A percentile compares a stretch with the other conserved stretches of the same genome.
Evolutionary conservation across 2,113 vertebrate genomes (phyloP).

Genomic region (Lepidothrix coronata): DNA sequence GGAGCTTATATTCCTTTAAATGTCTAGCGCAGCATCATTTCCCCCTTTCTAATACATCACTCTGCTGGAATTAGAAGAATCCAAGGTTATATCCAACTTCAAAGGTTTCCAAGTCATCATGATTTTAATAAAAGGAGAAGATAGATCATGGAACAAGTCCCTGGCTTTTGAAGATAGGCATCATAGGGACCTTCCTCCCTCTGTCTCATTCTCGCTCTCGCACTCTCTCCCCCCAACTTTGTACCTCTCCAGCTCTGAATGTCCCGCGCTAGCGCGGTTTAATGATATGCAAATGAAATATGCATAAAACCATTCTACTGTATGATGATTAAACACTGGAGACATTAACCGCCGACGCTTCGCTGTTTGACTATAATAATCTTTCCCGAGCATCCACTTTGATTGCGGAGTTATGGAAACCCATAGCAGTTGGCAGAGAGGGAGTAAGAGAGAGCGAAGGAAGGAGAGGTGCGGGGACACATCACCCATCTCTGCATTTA

Average conservation of each 20-base stretch:
- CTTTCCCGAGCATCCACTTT: conserved; percentile 79
- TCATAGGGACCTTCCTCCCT: conserved; percentile 63
- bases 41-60: conserved; percentile 69
- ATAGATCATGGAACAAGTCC: conserved; percentile 72
- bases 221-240: conserved; percentile 75
- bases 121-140: conserved; percentile 76
- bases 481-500: conserved; percentile 77
- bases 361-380: conserved; percentile 76
- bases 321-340: conserved; percentile 98
- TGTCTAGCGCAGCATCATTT: conserved; percentile 72
- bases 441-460: conserved; percentile 37
- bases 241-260: conserved; percentile 83
- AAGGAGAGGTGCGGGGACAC: conserved; percentile 63
- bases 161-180: conserved; percentile 74
- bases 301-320: conserved; percentile 99
- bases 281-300: conserved; percentile 99
- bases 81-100: conserved; percentile 80
- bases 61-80: conserved; percentile 77
- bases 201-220: conserved; percentile 29
- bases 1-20: conserved; percentile 79
- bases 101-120: conserved; percentile 76
- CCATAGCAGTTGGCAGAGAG: conserved; percentile 76
- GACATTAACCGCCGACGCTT: conserved; percentile 91
- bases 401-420: conserved; percentile 80
- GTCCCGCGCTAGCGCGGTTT: conserved; percentile 85